phyloP scores from a whole-genome alignment of 2,797 vertebrate genomes.

The Denticeps clupeoides region DNA sequence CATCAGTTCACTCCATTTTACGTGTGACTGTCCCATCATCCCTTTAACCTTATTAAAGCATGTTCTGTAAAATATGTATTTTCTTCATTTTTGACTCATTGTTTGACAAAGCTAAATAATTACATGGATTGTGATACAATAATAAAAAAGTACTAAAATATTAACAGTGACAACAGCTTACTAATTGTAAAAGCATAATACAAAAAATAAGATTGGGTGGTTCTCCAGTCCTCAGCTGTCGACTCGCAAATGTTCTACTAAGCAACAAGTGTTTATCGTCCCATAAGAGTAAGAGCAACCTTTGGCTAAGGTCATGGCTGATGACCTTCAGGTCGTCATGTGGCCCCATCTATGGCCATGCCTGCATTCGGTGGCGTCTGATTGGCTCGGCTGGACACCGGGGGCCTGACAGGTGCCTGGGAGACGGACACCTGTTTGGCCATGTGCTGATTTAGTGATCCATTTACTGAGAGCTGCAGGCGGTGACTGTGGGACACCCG shows the following conservation, averaged over 20 bases:
- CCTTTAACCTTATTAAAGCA: not conserved
- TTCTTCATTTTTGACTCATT: too few relatives aligned
- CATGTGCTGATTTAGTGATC: constrained; percentile 68
- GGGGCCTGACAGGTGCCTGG: constrained; percentile 58
- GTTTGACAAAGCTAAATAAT: too few relatives aligned
- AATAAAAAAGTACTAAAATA: too few relatives aligned
- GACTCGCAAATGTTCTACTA: too few relatives aligned
- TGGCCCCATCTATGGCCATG: constrained; percentile 51
- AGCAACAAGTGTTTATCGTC: constrained; percentile 8
- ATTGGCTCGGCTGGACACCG: constrained; percentile 44
- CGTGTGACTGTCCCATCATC: not conserved
- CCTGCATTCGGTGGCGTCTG: constrained; percentile 32
- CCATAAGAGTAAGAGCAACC: too few relatives aligned
- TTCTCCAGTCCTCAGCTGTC: too few relatives aligned
- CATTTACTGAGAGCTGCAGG: constrained; percentile 58
- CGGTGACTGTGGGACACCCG: constrained; percentile 44
- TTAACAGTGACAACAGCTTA: too few relatives aligned
- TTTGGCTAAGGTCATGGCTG: constrained; percentile 28
- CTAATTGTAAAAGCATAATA: too few relatives aligned
- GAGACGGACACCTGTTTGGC: constrained; percentile 64
- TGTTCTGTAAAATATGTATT: too few relatives aligned
- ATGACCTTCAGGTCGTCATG: constrained; percentile 44
- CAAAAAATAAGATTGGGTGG: too few relatives aligned
- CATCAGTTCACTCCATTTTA: constrained; percentile 35
- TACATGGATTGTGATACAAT: too few relatives aligned